Base-by-base conservation (phyloP, 2,113 vertebrate species). In the Periophthalmus modestus region DNA sequence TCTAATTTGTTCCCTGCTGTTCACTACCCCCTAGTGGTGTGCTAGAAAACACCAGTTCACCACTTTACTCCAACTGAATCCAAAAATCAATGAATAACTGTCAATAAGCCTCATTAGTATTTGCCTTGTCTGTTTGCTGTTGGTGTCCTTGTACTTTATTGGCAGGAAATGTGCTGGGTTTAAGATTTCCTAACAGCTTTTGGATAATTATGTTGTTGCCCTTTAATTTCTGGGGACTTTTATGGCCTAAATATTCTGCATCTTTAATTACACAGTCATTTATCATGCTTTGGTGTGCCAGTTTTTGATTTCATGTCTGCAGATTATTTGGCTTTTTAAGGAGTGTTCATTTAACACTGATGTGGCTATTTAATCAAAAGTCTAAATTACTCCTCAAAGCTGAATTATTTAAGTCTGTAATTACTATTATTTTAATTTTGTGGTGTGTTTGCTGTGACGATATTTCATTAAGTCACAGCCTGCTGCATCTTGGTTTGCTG, bases 401-500 rank as follows among this genome's bases (percentile, higher is more conserved):
- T 50, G 79, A 7, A 77, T 79, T 69, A 34, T 61, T 59, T 33
- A 48, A 82, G 79, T 84, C 80, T 43, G 69, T 79, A 33, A 33
- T 61, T 72, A 75, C 73, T 72, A 23, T 71, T 43, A 52, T 79
- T 72, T 77, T 81, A 62, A 84, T 82, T 78, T 78, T 50, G 78
- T 18, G 43, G 66, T 19, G 80, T 65, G 52, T 76, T 21, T 73
- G 77, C 88, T 75, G 81, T 75, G 66, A 76, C 69, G 78, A 66
- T 78, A 74, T 73, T 70, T 68, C 77, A 66, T 79, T 87, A 73
- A 77, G 81, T 89, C 87, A 91, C 91, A 93, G 93, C 94, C 90
- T 92, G 94, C 91, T 93, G 93, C 93, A 92, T 91, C 91, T 88
- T 92, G 84, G 85, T 89, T 92, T 93, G 92, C 89, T 90, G 92